phyloP scores from a whole-genome alignment of 2,888 invertebrate genomes.

The Neuroscelio doddi region DNA sequence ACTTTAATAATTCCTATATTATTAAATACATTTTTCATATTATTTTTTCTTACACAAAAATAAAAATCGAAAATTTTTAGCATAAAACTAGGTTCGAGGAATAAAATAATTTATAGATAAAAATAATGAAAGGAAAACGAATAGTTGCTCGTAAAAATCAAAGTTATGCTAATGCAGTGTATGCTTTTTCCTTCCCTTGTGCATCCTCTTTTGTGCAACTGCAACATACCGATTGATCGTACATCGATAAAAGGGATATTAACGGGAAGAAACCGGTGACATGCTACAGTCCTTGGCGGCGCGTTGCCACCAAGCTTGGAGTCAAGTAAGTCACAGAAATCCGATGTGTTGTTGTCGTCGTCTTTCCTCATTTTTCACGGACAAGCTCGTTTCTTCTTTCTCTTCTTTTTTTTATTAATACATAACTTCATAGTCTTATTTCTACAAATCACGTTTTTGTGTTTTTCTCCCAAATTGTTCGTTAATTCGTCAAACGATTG shows the following conservation, averaged over 20 bases:
- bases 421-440: background rate
- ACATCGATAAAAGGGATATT: slow-evolving; percentile 69
- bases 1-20: too few species aligned
- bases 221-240: slow-evolving; percentile 64
- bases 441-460: background rate
- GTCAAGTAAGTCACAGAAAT: slow-evolving; percentile 87
- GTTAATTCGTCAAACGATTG: too few species aligned
- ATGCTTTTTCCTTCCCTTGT: slow-evolving; percentile 71
- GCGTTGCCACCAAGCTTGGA: slow-evolving; percentile 94
- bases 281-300: slow-evolving; percentile 93
- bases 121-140: slow-evolving; percentile 31
- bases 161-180: slow-evolving; percentile 70
- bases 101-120: too few species aligned
- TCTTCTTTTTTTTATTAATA: too few species aligned
- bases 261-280: slow-evolving; percentile 81
- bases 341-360: slow-evolving; percentile 58
- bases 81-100: too few species aligned
- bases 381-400: slow-evolving; percentile 14
- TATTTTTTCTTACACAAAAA: background rate
- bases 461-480: slow-evolving; percentile 1
- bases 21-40: background rate
- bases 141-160: slow-evolving; percentile 38
- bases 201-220: slow-evolving; percentile 69
- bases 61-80: too few species aligned
- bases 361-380: slow-evolving; percentile 14